phyloP scores from a whole-genome alignment of 1,140 invertebrate genomes.

The Bombus sylvicola region DNA sequence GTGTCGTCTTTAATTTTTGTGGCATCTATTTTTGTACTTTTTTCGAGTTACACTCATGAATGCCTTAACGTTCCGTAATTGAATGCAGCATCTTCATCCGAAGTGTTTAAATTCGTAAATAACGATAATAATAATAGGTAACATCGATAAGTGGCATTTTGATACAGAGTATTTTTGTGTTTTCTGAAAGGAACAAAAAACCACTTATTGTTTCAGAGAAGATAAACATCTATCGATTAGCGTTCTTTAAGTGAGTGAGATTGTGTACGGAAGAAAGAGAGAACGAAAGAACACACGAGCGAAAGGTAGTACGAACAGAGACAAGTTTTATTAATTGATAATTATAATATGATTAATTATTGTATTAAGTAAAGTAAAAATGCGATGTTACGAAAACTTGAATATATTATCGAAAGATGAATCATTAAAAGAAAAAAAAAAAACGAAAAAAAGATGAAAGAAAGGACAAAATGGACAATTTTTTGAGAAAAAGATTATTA shows the following conservation, averaged over 20 bases:
- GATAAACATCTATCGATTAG: slow-evolving; percentile 42
- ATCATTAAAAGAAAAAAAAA: slow-evolving; percentile 38
- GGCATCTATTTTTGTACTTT: slow-evolving; percentile 50
- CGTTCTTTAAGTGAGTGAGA: slow-evolving; percentile 39
- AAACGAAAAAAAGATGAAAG: slow-evolving; percentile 38
- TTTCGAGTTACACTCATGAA: slow-evolving; percentile 41
- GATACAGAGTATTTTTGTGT: slow-evolving; percentile 48
- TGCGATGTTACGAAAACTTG: slow-evolving; percentile 72
- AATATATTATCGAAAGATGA: slow-evolving; percentile 67
- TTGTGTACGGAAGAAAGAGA: slow-evolving; percentile 35
- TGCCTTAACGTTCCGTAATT: slow-evolving; percentile 45
- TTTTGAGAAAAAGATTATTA: slow-evolving; percentile 61
- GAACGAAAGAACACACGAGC: slow-evolving; percentile 59
- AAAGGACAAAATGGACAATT: slow-evolving; percentile 52
- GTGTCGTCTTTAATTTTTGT: slow-evolving; percentile 38
- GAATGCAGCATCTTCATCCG: slow-evolving; percentile 50
- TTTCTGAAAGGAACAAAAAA: slow-evolving; percentile 37
- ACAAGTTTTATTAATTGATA: slow-evolving; percentile 79
- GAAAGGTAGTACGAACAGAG: slow-evolving; percentile 63
- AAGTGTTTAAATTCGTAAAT: slow-evolving; percentile 34
- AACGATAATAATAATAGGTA: slow-evolving; percentile 34
- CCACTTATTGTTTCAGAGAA: slow-evolving; percentile 52
- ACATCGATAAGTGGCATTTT: slow-evolving; percentile 43
- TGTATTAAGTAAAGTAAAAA: slow-evolving; percentile 76
- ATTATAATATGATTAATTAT: slow-evolving; percentile 78